Base-by-base conservation (phyloP, 2,888 invertebrate genomes). In the Trisateles emortualis region DNA sequence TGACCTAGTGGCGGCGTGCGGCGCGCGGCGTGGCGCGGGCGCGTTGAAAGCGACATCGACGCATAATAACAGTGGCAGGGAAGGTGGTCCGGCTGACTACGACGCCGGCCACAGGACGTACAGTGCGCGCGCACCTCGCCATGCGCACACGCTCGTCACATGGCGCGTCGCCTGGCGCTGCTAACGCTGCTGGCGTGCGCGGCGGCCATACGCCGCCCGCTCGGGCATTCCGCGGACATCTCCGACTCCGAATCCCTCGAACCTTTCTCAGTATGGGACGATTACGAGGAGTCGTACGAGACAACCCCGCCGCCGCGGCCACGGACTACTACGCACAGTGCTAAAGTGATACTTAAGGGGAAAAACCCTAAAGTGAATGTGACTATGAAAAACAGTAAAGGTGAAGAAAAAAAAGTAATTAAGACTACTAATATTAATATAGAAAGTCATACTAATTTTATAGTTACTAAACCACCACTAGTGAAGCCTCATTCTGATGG, bases 141-240 rank as follows among this genome's bases (percentile, higher is more conserved):
- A 93, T 90, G 93, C 88, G 83, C 89, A 91, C 88, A 90, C 92
- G 86, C 80, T 78, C 83, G 81, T 76, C 88, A 78, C 87, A 92
- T 92, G 92, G 90, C 90, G 92, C 92, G 90, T 88, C 90, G 89
- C 87, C 84, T 90, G 91, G 86, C 90, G 92, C 92, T 90, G 89
- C 89, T 88, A 65, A 88, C 80, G 86, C 82, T 89, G 73, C 82
- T 87, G 83, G 88, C 83, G 76, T 86, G 84, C 80, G 84, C 85
- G 81, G 84, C 74, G 68, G 79, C 85, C 61, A 74, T 76, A 58
- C 81, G 78, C 76, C 81, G 76, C 72, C 81, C 82, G 72, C 76
- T 73, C 64, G 74, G 69, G 32, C 61, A 52, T 49, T 61, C 77
- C 55, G 59, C 74, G 41, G 81, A 84, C 57, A 39, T 61, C 51